Conservation (phyloP, 2,888 invertebrate species). For the Acronicta alni region DNA sequence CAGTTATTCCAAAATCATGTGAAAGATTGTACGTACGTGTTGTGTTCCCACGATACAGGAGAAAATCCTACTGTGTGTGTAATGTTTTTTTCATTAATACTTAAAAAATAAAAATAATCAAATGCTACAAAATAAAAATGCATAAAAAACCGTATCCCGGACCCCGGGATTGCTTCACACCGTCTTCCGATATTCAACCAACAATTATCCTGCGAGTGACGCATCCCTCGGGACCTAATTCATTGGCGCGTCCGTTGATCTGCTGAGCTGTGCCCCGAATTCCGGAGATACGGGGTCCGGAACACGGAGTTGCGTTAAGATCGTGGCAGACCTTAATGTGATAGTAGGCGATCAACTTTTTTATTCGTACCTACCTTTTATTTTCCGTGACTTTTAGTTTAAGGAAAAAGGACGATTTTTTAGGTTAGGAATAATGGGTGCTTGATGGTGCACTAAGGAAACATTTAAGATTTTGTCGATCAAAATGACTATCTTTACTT, state of each 20-base stretch:
- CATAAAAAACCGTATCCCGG: not conserved
- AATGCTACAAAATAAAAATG: not conserved
- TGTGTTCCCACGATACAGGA: no score
- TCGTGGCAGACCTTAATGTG: constrained; percentile 53
- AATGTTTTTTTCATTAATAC: no score
- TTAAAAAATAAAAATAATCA: no score
- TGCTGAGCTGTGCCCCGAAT: constrained; percentile 58
- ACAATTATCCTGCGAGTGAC: constrained; percentile 56
- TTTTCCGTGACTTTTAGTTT: constrained; percentile 14
- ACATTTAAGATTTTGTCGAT: no score
- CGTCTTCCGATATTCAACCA: constrained; percentile 49
- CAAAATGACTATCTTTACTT: no score
- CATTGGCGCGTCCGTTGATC: constrained; percentile 55
- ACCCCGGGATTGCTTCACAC: constrained; percentile 27
- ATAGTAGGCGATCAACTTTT: constrained; percentile 52
- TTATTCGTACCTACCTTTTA: constrained; percentile 35
- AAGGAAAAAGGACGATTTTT: not conserved
- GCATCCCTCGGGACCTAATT: constrained; percentile 56
- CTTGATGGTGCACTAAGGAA: no score
- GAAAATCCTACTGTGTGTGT: no score
- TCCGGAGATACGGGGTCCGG: constrained; percentile 44
- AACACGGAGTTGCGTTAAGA: constrained; percentile 54
- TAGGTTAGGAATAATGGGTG: constrained; percentile 1
- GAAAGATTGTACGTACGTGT: no score
- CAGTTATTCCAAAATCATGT: no score